phyloP scores from a whole-genome alignment of 2,113 vertebrate genomes.

The Stigmatopora nigra region DNA sequence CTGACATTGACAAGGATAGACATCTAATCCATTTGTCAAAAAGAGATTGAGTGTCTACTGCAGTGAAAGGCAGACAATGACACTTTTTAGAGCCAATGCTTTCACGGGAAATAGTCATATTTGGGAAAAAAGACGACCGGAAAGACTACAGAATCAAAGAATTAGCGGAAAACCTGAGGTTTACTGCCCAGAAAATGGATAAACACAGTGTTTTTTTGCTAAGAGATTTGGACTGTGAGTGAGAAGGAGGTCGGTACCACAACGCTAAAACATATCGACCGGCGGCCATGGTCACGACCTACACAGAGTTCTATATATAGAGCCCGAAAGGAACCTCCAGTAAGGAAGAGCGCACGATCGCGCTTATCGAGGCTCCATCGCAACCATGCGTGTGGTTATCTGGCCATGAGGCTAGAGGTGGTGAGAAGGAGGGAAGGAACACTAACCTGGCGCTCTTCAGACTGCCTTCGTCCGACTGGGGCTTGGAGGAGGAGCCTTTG shows the following conservation, averaged over 20 bases:
- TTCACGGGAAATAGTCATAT: neutral
- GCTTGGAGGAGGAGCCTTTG: slow-evolving; percentile 75
- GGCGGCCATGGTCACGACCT: neutral
- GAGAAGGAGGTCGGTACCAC: neutral
- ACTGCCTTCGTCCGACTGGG: slow-evolving; percentile 81
- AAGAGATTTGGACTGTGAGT: neutral
- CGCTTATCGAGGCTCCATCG: slow-evolving; percentile 18
- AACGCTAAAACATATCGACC: neutral
- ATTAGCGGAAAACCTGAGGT: neutral
- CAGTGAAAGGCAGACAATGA: too few relatives aligned
- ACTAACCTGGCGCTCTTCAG: slow-evolving; percentile 88
- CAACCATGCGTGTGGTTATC: slow-evolving; percentile 23
- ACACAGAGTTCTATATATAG: neutral
- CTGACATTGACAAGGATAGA: too few relatives aligned
- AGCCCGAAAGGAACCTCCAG: neutral
- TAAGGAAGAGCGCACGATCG: neutral
- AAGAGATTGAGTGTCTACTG: too few relatives aligned
- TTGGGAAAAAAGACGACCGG: neutral
- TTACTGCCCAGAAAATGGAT: neutral
- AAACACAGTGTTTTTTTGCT: neutral
- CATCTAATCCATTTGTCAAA: too few relatives aligned
- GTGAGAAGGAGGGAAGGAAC: neutral
- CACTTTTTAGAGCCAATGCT: neutral
- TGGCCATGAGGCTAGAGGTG: slow-evolving; percentile 30
- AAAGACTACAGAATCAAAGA: neutral